Evolutionary conservation across 1,140 invertebrate genomes (phyloP).

Genomic region (Hypothenemus hampei): DNA sequence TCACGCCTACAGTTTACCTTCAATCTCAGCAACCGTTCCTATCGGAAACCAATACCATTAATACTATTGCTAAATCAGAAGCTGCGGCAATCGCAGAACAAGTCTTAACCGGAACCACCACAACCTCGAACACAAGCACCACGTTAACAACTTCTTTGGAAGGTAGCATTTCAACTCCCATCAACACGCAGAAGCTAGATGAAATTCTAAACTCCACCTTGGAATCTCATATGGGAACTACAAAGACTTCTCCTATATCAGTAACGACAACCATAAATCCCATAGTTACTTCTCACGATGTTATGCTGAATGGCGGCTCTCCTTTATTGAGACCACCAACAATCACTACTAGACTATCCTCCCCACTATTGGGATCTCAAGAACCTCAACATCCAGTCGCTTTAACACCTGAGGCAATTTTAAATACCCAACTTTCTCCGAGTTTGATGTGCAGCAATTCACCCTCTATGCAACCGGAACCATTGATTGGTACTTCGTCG

Average conservation of each 20-base stretch:
- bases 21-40: constrained; percentile 27
- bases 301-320: constrained; percentile 47
- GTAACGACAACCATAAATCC: constrained; percentile 37
- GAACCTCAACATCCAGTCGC: constrained; percentile 9
- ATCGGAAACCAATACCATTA: constrained; percentile 21
- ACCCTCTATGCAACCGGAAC: constrained; percentile 39
- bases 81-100: constrained; percentile 49
- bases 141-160: constrained; percentile 45
- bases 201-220: constrained; percentile 60
- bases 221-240: constrained; percentile 51
- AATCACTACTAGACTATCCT: constrained; percentile 30
- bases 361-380: constrained; percentile 17
- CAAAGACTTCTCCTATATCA: constrained; percentile 33
- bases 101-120: constrained; percentile 39
- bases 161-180: constrained; percentile 48
- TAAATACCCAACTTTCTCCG: constrained; percentile 59
- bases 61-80: constrained; percentile 43
- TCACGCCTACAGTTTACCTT: constrained; percentile 20
- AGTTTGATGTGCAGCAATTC: constrained; percentile 48
- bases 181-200: constrained; percentile 52
- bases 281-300: constrained; percentile 51
- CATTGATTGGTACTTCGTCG: constrained; percentile 37
- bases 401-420: constrained; percentile 52
- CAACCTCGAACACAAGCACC: constrained; percentile 48
- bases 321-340: constrained; percentile 42